Evolutionary conservation across 2,888 invertebrate species (phyloP).

Genomic region (Lasioglossum figueresi): DNA sequence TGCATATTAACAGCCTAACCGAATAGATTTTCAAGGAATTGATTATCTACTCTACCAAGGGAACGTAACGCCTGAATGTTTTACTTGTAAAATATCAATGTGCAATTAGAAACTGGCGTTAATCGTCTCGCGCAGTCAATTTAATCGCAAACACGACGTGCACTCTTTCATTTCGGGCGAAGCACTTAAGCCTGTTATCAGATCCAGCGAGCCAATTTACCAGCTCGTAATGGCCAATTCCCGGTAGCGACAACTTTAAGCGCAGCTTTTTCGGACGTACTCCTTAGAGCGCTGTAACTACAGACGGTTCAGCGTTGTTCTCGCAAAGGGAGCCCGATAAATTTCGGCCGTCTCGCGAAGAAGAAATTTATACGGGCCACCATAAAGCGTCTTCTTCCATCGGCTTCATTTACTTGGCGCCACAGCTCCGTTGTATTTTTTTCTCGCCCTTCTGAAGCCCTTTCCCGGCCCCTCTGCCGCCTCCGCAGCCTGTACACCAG

Average conservation of each 20-base stretch:
- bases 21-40: neutral
- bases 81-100: neutral
- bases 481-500: neutral
- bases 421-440: constrained; percentile 21
- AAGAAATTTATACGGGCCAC: constrained; percentile 56
- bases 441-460: neutral
- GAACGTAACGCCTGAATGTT: neutral
- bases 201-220: constrained; percentile 40
- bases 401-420: constrained; percentile 41
- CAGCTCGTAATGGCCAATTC: constrained; percentile 27
- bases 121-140: neutral
- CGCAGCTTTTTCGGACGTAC: constrained; percentile 13
- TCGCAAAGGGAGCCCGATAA: constrained; percentile 49
- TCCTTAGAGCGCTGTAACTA: constrained; percentile 14
- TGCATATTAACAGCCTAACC: no score
- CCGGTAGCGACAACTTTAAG: constrained; percentile 53
- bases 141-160: neutral
- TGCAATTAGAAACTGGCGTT: neutral
- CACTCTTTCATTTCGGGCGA: constrained; percentile 24
- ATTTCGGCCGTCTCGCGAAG: constrained; percentile 42
- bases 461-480: neutral
- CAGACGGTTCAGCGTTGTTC: constrained; percentile 14
- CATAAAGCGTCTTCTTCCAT: constrained; percentile 56
- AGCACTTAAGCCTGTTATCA: constrained; percentile 46
- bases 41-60: neutral